Evolutionary conservation across 2,797 vertebrate genomes (phyloP), one percentile per base, ranked within the genome.

Genomic region (Propithecus perrieri): DNA sequence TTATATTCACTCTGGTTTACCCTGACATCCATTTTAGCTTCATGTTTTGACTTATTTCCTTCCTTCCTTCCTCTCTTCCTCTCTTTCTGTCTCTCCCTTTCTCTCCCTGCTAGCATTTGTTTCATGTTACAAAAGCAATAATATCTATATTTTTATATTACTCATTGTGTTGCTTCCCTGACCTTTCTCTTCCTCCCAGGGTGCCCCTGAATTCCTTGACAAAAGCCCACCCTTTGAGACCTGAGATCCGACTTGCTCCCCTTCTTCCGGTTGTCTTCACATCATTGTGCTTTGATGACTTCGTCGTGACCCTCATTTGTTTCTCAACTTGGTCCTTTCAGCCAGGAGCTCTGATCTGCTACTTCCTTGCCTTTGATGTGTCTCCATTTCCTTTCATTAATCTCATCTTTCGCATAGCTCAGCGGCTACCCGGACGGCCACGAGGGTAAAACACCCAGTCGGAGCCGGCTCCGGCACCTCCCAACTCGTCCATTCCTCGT

Each of bases 281-380:
- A 8, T 33, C 35, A 0, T 26, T 41, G 41, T 14, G 14, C 12
- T 12, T 46, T 17, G 69, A 59, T 65, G 91, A 65, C 91, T 91
- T 38, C 0, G 4, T 9, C 22, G 0, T 61, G 92, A 95, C 63
- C 88, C 86, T 57, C 74, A 20, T 86, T 80, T 93, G 65, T 85
- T 46, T 96, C 65, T 46, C 53, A 2, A 10, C 50, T 4, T 14
- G 46, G 74, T 59, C 61, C 71, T 76, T 75, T 69, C 79, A 53
- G 67, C 76, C 94, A 43, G 57, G 63, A 63, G 74, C 85, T 96
- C 94, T 79, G 90, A 72, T 79, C 78, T 33, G 85, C 80, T 7
- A 2, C 48, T 89, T 95, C 75, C 89, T 89, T 35, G 90, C 26
- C 92, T 97, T 90, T 94, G 93, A 83, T 72, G 79, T 75, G 59